Evolutionary conservation across 2,113 vertebrate genomes (phyloP), one percentile per base, ranked within the genome.

Genomic region (Silurus asotus): DNA sequence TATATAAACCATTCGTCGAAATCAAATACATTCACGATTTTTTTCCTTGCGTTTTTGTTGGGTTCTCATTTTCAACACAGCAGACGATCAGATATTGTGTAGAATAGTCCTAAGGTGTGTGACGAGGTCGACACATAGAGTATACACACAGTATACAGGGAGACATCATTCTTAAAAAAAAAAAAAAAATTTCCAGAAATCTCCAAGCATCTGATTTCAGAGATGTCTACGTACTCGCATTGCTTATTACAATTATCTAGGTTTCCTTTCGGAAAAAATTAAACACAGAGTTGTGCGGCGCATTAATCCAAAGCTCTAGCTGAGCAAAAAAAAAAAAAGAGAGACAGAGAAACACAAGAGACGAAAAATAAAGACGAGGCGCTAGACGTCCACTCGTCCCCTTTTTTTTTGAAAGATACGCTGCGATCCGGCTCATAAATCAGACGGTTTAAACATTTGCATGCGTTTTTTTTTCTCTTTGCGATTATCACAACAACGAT

Each of bases 401-500:
- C 69, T 37, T 58, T 37, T 37, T 58, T 37, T 75, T 58, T 65
- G n/a, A 72, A 56, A 77, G 55, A 59, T 74, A 65, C 17, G 55
- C 82, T 84, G 72, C 58, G 78, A 86, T 80, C 51, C n/a, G 76
- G 81, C 79, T 86, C 70, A 86, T 78, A 83, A 58, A 86, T 82
- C 70, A 77, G 56, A 65, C n/a, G 6, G 45, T 51, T 88, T 83
- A 82, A 80, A 64, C 59, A 51, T 88, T 84, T 84, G 53, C 72
- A n/a, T 85, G 80, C 10, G 48, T 37, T 37, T 37, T 37, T 48
- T 81, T 88, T 69, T 61, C 56, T 61, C 56, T 81, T 20, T 2
- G n/a, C 58, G 61, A 89, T 90, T 70, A 67, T 86, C 67, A 84
- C 81, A 81, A 86, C 79, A 75, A 59, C 83, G 82, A 88, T 86